Base-by-base conservation (phyloP, 1,140 invertebrate species). In the Lordiphosa mommai region DNA sequence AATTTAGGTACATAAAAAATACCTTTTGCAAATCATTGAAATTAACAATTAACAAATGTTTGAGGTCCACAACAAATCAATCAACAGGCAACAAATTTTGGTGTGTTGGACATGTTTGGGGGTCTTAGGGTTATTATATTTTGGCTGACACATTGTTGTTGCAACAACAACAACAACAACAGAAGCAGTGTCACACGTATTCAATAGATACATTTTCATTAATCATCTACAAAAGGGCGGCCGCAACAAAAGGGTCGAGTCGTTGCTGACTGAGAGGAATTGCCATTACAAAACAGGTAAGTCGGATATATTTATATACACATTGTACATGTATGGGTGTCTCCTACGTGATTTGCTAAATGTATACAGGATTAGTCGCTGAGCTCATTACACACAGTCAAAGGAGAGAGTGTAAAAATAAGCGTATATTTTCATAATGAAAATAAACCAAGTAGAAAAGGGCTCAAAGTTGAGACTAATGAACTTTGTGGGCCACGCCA, bases 11-110 rank as follows among this genome's bases (percentile, higher is more conserved):
- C 47, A 52, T 60, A 59, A 68, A 56, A 56, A 58, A 32, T 34
- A 32, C 29, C 20, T 57, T 82, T 84, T 61, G 67, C 77, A 59
- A 84, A 84, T 84, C 77, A 84, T 84, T 63, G 67, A 77, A 84
- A 61, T 53, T 55, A 82, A 69, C 76, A 82, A 84, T 84, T 82
- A 82, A 58, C 48, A 37, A 60, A 51, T 40, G 52, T 55, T 52
- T 52, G 51, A 79, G 48, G 59, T 52, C 80, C 61, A 58, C 47
- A 61, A 77, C 68, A 64, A 82, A 82, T 82, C 72, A 82, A 82
- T 82, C 77, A 84, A 56, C 43, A 47, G 57, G 67, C 44, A 59
- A 76, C 61, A 77, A 76, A 61, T 67, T 74, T 53, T 20, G 10
- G 10, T 47, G 29, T 29, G 29, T 30, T 47, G 14, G 14, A 34